Evolutionary conservation across 2,888 invertebrate genomes (phyloP).

Genomic region (Drosophila pegasa): DNA sequence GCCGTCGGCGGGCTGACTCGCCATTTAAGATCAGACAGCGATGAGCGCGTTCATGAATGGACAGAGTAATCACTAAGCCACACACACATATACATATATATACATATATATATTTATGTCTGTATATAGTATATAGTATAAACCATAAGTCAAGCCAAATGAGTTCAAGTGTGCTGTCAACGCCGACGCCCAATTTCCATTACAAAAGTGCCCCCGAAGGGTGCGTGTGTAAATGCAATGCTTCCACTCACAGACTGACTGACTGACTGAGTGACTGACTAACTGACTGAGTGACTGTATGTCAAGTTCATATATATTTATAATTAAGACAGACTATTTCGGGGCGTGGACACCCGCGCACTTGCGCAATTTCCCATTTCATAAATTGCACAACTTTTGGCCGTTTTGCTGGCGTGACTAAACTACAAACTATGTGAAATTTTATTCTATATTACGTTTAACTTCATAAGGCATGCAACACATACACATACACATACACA

Average conservation of each 20-base stretch:
- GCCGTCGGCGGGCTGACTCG: constrained; percentile 18
- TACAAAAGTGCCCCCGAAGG: neutral
- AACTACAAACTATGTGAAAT: constrained; percentile 32
- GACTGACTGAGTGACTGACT: constrained; percentile 4
- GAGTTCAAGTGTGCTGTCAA: constrained; percentile 67
- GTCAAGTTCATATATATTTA: constrained; percentile 66
- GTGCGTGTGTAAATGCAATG: constrained; percentile 54
- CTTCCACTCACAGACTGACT: constrained; percentile 17
- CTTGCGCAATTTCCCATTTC: constrained; percentile 66
- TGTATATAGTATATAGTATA: constrained; percentile 1
- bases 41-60: constrained; percentile 33
- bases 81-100: neutral
- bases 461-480: constrained; percentile 23
- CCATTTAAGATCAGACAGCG: constrained; percentile 30
- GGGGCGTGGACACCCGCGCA: constrained; percentile 37
- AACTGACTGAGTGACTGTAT: constrained; percentile 13
- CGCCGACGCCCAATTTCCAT: constrained; percentile 40
- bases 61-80: neutral
- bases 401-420: constrained; percentile 41
- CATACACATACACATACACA: too few relatives aligned
- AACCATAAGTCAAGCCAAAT: constrained; percentile 34
- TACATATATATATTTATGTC: neutral
- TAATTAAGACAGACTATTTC: constrained; percentile 66
- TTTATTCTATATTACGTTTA: constrained; percentile 1
- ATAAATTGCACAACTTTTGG: constrained; percentile 44